Evolutionary conservation across 2,113 vertebrate species (phyloP), one percentile per base, ranked within the genome.

Genomic region (Podarcis muralis): DNA sequence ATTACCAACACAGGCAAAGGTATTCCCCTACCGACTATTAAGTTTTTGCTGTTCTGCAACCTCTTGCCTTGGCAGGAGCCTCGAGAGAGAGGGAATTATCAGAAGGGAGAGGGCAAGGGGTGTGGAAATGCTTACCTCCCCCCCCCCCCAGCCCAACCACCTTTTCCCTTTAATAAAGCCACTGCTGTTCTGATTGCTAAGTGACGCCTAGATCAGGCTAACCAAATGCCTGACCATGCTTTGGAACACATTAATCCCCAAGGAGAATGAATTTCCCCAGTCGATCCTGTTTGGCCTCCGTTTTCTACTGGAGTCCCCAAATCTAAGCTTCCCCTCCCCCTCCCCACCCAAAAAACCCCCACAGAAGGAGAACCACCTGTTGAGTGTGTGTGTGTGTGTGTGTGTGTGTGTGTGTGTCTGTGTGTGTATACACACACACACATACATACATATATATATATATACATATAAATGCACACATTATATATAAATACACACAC

Each of bases 91-190:
- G 18, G 59, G 5, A 62, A 62, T 62, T 62, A 16, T 62, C 8
- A 37, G 77, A 88, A 90, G 40, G 86, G 89, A 57, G 87, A 53
- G 48, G 77, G 90, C 92, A 94, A 59, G 79, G 57, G n/a, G 86
- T 89, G 93, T 91, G 94, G 93, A 48, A 59, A 66, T 27, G 43
- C 18, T 27, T 22, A 15, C 71, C 13, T 32, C 1, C 32, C 40
- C 40, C 13, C 71, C 12, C 32, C 32, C 6, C 30, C 25, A 72
- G 27, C 69, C 69, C 69, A 72, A 53, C 2, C 48, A 53, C 37
- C 27, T 9, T 23, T 23, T 22, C 48, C 30, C 57, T 37, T 1
- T n/a, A 86, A 71, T 2, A 1, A 77, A 18, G 25, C 71, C 79
- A 0, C 66, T 0, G 6, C 4, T 43, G 12, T 88, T 88, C n/a